Conservation (phyloP, 2,888 invertebrate species). For the Brenthis daphne region DNA sequence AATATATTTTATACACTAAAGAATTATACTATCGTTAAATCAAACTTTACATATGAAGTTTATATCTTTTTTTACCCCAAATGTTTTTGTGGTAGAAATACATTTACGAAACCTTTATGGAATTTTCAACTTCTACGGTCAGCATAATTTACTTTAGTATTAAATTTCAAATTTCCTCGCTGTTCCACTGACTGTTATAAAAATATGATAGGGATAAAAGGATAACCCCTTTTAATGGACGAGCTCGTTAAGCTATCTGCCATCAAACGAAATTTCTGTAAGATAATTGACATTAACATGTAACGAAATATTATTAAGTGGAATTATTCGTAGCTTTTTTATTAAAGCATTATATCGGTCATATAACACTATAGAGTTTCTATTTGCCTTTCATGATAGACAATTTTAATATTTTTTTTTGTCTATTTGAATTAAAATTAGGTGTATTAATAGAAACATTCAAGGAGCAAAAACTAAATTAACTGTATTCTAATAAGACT, state of each 20-base stretch:
- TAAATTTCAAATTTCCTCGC: slow-evolving; percentile 34
- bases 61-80: slow-evolving; percentile 2
- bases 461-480: no score
- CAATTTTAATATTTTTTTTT: no score
- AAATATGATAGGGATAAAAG: slow-evolving; percentile 39
- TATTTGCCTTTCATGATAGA: no score
- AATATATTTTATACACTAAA: neutral
- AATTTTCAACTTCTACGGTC: slow-evolving; percentile 24
- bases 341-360: no score
- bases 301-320: slow-evolving; percentile 14
- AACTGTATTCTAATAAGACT: no score
- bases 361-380: no score
- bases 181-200: slow-evolving; percentile 30
- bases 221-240: slow-evolving; percentile 41
- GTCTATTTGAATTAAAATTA: no score
- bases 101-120: slow-evolving; percentile 22
- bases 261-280: slow-evolving; percentile 16
- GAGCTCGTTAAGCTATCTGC: slow-evolving; percentile 39
- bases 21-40: neutral
- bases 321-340: neutral
- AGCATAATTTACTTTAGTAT: slow-evolving; percentile 29
- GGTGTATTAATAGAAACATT: no score
- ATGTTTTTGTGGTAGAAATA: slow-evolving; percentile 2
- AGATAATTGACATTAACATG: slow-evolving; percentile 27
- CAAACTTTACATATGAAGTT: neutral